Conservation (phyloP, 2,797 vertebrate species). For the Gymnothorax javanicus region DNA sequence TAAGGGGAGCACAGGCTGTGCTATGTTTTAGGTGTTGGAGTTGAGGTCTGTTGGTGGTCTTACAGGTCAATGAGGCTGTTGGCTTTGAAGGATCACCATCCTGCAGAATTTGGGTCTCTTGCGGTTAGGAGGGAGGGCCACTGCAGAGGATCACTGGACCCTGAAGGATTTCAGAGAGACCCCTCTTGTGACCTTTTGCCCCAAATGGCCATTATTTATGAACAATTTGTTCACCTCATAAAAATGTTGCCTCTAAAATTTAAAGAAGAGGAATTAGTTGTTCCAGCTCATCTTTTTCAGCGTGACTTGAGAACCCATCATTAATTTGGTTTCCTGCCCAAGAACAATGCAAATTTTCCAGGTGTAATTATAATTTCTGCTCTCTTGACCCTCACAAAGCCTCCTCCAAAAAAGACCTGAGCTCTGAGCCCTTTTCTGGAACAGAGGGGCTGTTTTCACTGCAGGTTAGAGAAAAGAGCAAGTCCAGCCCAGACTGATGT, state of each 20-base stretch:
- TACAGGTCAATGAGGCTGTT: slow-evolving; percentile 28
- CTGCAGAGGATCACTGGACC: not conserved
- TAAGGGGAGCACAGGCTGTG: slow-evolving; percentile 48
- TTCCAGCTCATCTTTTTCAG: slow-evolving; percentile 5
- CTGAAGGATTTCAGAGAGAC: too few species aligned
- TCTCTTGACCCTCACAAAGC: not conserved
- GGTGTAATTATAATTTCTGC: not conserved
- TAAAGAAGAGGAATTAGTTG: not conserved
- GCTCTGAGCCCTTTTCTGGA: not conserved
- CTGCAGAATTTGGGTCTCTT: slow-evolving; percentile 48
- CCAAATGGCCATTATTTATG: slow-evolving; percentile 16
- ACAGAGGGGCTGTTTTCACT: slow-evolving; percentile 11
- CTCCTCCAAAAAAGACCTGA: slow-evolving; percentile 2
- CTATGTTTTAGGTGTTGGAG: slow-evolving; percentile 61
- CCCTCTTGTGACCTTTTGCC: not conserved
- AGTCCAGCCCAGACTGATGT: slow-evolving; percentile 25
- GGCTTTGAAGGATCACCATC: slow-evolving; percentile 36
- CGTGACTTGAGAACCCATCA: not conserved
- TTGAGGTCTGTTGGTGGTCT: slow-evolving; percentile 67
- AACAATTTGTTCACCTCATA: not conserved
- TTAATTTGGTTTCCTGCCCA: not conserved
- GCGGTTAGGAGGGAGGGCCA: slow-evolving; percentile 46
- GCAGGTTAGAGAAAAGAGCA: not conserved
- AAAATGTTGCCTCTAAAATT: not conserved
- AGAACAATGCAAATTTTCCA: not conserved